These are phyloP conservation scores for Stenodema calcarata DNA, from an alignment of 2,888 invertebrate genomes.

Conservation along the genomic window DNA sequence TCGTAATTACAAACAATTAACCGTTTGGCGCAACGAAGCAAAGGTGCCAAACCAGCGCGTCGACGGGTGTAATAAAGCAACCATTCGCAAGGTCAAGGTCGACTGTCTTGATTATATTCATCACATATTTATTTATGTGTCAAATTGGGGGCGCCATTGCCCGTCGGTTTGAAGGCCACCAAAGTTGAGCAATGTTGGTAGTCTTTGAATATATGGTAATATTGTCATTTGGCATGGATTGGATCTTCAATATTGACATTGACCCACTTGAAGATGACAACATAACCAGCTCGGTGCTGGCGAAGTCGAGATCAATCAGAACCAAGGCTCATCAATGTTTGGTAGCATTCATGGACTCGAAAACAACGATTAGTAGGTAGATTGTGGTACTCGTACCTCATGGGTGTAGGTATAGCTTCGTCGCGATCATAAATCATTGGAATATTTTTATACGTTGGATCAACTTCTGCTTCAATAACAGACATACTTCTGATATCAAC, in stretches of 20 bases:
- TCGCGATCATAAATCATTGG: too few relatives aligned
- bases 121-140: too few relatives aligned
- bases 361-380: too few relatives aligned
- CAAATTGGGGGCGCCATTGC: neutral
- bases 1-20: neutral
- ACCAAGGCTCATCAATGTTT: too few relatives aligned
- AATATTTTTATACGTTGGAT: too few relatives aligned
- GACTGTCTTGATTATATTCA: neutral
- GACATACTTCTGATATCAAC: too few relatives aligned
- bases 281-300: neutral
- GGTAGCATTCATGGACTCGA: too few relatives aligned
- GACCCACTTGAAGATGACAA: neutral
- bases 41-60: neutral
- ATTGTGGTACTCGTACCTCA: too few relatives aligned
- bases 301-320: too few relatives aligned
- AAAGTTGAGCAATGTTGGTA: neutral
- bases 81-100: neutral
- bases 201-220: neutral
- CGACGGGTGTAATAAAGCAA: neutral
- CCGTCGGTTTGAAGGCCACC: neutral
- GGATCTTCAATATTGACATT: neutral
- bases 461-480: too few relatives aligned
- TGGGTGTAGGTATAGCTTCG: too few relatives aligned
- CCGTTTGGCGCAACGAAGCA: neutral
- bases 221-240: neutral